Percentiles rank a stretch among this genome's conserved stretches.
Evolutionary conservation across 2,797 vertebrate genomes (phyloP).

Genomic region (Coregonus suidteri): DNA sequence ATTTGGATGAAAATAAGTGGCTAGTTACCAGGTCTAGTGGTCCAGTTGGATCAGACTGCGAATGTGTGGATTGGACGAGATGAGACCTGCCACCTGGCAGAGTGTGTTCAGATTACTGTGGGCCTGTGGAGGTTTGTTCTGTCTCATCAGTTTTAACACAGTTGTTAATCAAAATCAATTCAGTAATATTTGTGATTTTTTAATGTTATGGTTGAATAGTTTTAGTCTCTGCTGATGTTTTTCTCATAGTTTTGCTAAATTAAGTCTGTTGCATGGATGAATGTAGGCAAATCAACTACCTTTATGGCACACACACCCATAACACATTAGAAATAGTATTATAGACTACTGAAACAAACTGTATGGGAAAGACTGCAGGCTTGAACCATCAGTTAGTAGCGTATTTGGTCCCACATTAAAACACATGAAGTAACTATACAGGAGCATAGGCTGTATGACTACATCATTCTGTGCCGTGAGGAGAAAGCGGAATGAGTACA

Average conservation of each 20-base stretch:
- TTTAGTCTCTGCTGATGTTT: constrained; percentile 1
- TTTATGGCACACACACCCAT: background rate
- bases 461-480: background rate
- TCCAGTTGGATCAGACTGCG: constrained; percentile 3
- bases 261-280: background rate
- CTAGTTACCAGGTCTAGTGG: background rate
- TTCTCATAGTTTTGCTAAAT: background rate
- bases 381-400: background rate
- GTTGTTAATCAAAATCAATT: constrained; percentile 35
- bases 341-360: background rate
- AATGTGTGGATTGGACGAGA: constrained; percentile 16
- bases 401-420: background rate
- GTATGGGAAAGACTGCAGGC: background rate
- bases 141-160: constrained; percentile 20
- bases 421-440: background rate
- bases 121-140: constrained; percentile 4
- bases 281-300: background rate
- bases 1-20: constrained; percentile 8
- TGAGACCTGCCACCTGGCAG: constrained; percentile 18
- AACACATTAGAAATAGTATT: background rate
- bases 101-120: background rate
- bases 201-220: constrained; percentile 21
- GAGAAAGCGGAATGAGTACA: background rate
- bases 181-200: constrained; percentile 28
- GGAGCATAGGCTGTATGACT: background rate